Evolutionary conservation across 2,888 invertebrate species (phyloP).

Genomic region (Campoletis raptor): DNA sequence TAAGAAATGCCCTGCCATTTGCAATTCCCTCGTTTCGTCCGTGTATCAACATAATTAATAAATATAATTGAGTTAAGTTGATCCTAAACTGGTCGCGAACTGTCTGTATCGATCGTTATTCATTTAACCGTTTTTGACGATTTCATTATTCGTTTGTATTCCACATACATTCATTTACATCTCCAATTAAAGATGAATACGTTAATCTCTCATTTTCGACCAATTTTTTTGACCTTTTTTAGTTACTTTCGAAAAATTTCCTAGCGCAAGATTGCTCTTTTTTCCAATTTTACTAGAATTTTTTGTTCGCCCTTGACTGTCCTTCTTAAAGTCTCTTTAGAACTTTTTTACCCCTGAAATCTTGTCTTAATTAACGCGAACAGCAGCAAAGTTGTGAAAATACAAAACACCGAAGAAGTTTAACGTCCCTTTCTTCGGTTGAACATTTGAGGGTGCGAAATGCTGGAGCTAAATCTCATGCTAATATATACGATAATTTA

Average conservation of each 20-base stretch:
- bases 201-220: too few relatives aligned
- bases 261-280: neutral
- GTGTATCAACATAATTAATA: neutral
- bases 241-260: neutral
- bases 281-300: neutral
- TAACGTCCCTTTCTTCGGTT: neutral
- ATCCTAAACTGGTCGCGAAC: neutral
- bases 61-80: neutral
- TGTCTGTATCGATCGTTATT: neutral
- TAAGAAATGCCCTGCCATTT: conserved; percentile 9
- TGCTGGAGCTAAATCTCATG: neutral
- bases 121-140: neutral
- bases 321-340: neutral
- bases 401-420: neutral
- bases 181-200: too few relatives aligned
- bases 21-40: neutral
- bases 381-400: neutral
- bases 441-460: neutral
- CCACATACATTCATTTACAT: too few relatives aligned
- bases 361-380: neutral
- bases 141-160: neutral
- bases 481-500: conserved; percentile 1
- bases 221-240: neutral
- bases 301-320: neutral
- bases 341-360: neutral